Evolutionary conservation across 2,888 invertebrate genomes (phyloP), one percentile per base, ranked within the genome.

Genomic region (Cacoxenus indagator): DNA sequence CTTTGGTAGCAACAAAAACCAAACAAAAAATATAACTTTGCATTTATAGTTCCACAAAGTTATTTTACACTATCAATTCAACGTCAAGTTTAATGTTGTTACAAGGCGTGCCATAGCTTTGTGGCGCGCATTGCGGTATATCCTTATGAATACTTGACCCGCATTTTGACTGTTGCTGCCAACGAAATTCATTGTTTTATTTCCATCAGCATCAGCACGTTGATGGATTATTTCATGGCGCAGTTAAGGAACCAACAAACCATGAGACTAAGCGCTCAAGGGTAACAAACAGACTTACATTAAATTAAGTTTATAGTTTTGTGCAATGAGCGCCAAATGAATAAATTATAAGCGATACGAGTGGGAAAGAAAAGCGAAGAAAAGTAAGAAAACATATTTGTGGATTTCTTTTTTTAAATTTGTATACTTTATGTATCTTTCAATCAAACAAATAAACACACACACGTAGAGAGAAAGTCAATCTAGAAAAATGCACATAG

Each of bases 241-340:
- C 59, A 59, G 59, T 59, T 19, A 59, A 59, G 37, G 17, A n/a
- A 59, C 22, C 59, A 59, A 26, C 9, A 27, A 29, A 37, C 26
- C 29, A 59, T 31, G 19, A 59, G 17, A 26, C 31, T 29, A 51
- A 51, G 22, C 8, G 22, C 51, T 17, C 51, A 19, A 51, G 51
- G 11, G n/a, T 3, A 1, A 3, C 45, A 55, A 26, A n/a, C 24
- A 22, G 22, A 24, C 54, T 19, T 22, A 27, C 31, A 59, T 31
- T 59, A 59, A 59, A 59, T 59, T 59, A 59, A 37, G 59, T 31
- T 59, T n/a, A 37, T 59, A 59, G 59, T 59, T 59, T n/a, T 22
- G 51, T 22, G 14, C 37, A 37, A 37, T 2, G 51, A 51, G 9
- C 22, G 45, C 45, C 45, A 43, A n/a, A n/a, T n/a, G n/a, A n/a